These are phyloP conservation scores for Cranoglanis bouderius DNA, from an alignment of 2,113 vertebrate genomes.

Conservation along the genomic window DNA sequence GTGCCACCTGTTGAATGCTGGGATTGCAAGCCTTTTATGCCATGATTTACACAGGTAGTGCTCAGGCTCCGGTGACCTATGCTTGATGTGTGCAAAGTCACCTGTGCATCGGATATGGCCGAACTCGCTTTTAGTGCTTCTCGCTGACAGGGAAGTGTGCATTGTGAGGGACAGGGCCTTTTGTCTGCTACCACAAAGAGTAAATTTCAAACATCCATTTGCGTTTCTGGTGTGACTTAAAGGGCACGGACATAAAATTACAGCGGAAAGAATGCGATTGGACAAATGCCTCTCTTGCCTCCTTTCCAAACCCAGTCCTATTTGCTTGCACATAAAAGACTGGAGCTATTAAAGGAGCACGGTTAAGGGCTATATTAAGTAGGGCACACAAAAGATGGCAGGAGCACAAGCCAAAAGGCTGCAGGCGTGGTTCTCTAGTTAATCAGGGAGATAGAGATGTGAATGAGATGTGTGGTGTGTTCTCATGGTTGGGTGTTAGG, in stretches of 20 bases:
- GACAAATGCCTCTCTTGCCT: background rate
- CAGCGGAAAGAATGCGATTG: conserved; percentile 41
- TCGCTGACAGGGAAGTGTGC: conserved; percentile 61
- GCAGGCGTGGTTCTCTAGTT: background rate
- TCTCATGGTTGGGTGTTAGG: conserved; percentile 9
- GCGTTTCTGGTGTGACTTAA: conserved; percentile 60
- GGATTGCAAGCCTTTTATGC: conserved; percentile 65
- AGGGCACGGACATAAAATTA: conserved; percentile 56
- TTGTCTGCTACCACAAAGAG: conserved; percentile 69
- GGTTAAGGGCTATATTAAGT: conserved; percentile 17
- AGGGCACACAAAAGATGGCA: background rate
- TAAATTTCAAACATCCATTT: conserved; percentile 68
- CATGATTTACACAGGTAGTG: conserved; percentile 70
- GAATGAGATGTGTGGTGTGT: background rate
- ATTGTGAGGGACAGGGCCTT: conserved; percentile 69
- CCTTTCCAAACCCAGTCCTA: background rate
- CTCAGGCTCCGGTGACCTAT: conserved; percentile 70
- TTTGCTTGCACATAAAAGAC: conserved; percentile 26
- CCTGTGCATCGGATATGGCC: conserved; percentile 68
- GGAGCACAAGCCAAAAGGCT: background rate
- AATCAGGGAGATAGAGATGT: conserved; percentile 1
- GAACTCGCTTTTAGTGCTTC: conserved; percentile 53
- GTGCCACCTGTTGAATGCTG: conserved; percentile 75
- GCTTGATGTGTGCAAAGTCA: conserved; percentile 70
- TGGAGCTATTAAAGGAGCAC: background rate